Conservation (phyloP, 2,888 invertebrate genomes). For the Eugnorisma glareosa region DNA sequence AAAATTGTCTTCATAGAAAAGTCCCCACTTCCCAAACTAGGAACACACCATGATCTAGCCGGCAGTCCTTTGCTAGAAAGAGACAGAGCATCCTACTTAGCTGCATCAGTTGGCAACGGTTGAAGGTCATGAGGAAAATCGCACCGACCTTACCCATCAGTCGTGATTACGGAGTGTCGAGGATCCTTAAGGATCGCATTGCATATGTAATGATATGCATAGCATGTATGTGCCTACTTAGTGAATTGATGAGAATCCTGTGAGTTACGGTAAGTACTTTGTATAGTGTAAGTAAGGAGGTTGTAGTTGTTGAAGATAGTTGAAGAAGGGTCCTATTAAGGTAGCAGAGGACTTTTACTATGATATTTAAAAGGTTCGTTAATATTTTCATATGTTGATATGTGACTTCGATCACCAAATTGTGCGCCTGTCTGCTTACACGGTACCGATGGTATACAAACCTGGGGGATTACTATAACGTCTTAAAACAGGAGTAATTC, state of each 20-base stretch:
- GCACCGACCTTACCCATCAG: slow-evolving; percentile 70
- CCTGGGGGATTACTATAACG: no score
- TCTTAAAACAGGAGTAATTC: no score
- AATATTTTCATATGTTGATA: background rate
- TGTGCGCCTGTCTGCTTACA: background rate
- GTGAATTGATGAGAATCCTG: background rate
- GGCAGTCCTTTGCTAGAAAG: slow-evolving; percentile 38
- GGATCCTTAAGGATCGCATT: slow-evolving; percentile 48
- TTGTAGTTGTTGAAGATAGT: background rate
- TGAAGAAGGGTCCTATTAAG: background rate
- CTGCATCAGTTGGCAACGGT: slow-evolving; percentile 61
- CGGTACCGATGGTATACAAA: background rate
- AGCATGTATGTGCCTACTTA: slow-evolving; percentile 4
- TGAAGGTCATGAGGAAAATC: slow-evolving; percentile 72
- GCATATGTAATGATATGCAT: slow-evolving; percentile 45
- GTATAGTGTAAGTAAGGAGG: background rate
- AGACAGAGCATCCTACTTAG: slow-evolving; percentile 56
- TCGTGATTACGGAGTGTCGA: slow-evolving; percentile 62
- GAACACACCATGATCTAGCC: slow-evolving; percentile 40
- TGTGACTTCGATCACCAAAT: background rate
- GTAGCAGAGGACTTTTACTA: background rate
- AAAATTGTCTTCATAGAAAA: background rate
- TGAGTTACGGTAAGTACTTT: background rate
- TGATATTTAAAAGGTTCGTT: background rate
- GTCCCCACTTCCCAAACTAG: slow-evolving; percentile 3